phyloP scores from a whole-genome alignment of 2,888 invertebrate genomes.

The Bimastos eiseni region DNA sequence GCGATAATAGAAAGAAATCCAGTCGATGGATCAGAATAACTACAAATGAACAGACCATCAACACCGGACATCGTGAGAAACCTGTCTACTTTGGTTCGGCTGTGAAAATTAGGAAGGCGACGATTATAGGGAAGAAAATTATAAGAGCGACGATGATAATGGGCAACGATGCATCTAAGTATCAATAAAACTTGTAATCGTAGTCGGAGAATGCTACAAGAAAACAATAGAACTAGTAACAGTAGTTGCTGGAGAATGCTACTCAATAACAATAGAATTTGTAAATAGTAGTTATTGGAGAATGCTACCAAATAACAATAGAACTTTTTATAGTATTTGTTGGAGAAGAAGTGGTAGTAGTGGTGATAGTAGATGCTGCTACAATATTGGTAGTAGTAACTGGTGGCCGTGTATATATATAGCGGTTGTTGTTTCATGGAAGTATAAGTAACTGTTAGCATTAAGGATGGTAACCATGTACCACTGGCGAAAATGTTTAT shows the following conservation, averaged over 20 bases:
- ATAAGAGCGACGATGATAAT: background rate
- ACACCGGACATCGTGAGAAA: slow-evolving; percentile 6
- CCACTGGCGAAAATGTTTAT: background rate
- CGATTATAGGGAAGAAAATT: background rate
- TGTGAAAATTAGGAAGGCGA: background rate
- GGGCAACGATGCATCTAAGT: background rate
- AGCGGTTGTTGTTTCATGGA: background rate
- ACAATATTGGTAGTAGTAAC: background rate
- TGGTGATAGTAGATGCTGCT: background rate
- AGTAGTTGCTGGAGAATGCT: no score
- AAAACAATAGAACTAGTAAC: no score
- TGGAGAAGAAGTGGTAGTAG: background rate
- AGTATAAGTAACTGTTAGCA: background rate
- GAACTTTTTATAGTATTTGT: background rate
- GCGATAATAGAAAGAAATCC: slow-evolving; percentile 40
- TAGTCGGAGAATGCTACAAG: no score
- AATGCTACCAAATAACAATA: background rate
- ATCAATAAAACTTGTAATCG: no score
- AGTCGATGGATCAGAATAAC: slow-evolving; percentile 41
- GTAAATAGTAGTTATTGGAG: no score
- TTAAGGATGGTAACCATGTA: background rate
- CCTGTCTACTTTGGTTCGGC: background rate
- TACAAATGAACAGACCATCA: slow-evolving; percentile 31
- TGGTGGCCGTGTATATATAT: background rate
- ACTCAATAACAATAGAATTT: no score